Evolutionary conservation across 2,888 invertebrate genomes (phyloP), one percentile per base, ranked within the genome.

Genomic region (Chorisops tibialis): DNA sequence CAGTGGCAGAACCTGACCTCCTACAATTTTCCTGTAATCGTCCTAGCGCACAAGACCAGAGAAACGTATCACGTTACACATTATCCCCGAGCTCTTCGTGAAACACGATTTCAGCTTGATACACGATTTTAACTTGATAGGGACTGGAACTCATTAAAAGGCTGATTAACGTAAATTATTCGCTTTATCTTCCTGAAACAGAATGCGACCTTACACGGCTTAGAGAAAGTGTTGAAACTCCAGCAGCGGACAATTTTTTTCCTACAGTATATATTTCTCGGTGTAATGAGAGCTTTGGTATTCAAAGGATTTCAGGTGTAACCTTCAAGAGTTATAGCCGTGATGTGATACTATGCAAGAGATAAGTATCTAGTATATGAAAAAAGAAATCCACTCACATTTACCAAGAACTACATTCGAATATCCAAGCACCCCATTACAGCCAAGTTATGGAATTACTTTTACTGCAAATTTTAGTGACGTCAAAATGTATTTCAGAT

Each of bases 151-250:
- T 60, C 63, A 63, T 63, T 63, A 63, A 63, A 60, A 63, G 63
- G 63, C 60, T 63, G 60, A 61, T 63, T 63, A 63, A 48, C 50
- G 60, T 63, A 50, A 63, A 63, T 63, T 61, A 61, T 63, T 54
- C 56, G 61, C 52, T 61, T 61, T 63, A 61, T 56, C 50, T 56
- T 56, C 50, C 50, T 50, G 48, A 59, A 59, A 59, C 59, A 59
- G 59, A 59, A 58, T 16, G 45, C 45, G 56, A 30, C 56, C 45
- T 35, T 16, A 11, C 43, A 43, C 4, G 19, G 45, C 2, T 35
- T 43, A 43, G 35, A 30, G 30, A 30, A 56, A 56, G 43, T 19
- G 43, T 19, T 30, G 21, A 45, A 56, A 30, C 45, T 35, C 24
- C n/a, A n/a, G 24, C 6, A 14, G 43, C 16, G 30, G 56, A 43